Base-by-base conservation (phyloP, 2,888 invertebrate genomes). In the Malacosoma neustria region DNA sequence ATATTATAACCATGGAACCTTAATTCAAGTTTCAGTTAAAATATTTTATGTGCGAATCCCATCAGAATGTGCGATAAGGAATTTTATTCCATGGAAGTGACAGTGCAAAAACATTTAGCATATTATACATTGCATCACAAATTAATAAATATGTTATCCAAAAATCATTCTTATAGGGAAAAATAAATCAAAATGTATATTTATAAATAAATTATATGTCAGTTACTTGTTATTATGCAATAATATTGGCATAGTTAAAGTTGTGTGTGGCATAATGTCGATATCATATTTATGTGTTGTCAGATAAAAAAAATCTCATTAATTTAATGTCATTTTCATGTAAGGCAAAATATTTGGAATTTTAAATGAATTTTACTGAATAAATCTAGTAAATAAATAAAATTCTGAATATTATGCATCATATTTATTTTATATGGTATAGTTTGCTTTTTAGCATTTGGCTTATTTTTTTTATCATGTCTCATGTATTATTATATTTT, bases 181-280 rank as follows among this genome's bases (percentile, higher is more conserved):
- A 22, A 22, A 5, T 4, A 22, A 9, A 22, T 7, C 22, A 22
- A 22, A 22, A 22, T 7, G 9, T 22, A 9, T 5, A 22, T 22
- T 22, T 22, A 22, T 22, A 22, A 22, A 7, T 5, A 22, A 22
- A 22, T 22, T 22, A 22, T 22, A 22, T 22, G 5, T 2, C 22
- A 22, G 22, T 7, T 15, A 49, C 37, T 41, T 22, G 57, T 54
- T 55, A 51, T 46, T 57, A 61, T 72, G 69, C 72, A 72, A 74
- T 70, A 69, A 67, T 57, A 62, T 63, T 61, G 57, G 53, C 54
- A 57, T 60, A 61, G 63, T 71, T 65, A 52, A 22, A 22, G 9
- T 7, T 22, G 22, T 22, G 5, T 22, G 22, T 4, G 22, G n/a
- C 9, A 5, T 22, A 22, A 3, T 22, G 9, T 22, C 22, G 22